phyloP scores from a whole-genome alignment of 2,113 vertebrate species.

The Ctenodactylus gundi region DNA sequence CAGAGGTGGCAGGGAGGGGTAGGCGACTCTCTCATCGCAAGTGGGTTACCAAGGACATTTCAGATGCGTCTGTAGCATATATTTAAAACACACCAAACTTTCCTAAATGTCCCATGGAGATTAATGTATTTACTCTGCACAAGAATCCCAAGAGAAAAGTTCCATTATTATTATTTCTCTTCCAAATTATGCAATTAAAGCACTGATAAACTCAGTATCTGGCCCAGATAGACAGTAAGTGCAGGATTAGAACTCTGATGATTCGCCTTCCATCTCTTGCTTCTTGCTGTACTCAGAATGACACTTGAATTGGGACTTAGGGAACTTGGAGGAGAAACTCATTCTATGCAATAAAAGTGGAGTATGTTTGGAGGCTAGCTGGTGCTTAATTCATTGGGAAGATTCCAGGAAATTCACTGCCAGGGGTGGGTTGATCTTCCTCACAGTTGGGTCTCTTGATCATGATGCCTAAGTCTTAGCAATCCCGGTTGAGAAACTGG shows the following conservation, averaged over 20 bases:
- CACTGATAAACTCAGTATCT: neutral
- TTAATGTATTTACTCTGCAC: neutral
- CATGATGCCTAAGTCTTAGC: neutral
- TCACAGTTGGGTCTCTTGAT: neutral
- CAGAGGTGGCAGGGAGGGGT: no score
- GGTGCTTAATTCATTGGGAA: neutral
- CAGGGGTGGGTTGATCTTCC: neutral
- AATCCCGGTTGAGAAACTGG: neutral
- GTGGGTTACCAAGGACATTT: no score
- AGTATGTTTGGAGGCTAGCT: neutral
- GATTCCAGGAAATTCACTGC: neutral
- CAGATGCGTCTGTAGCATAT: no score
- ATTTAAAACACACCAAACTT: neutral
- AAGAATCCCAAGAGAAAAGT: neutral
- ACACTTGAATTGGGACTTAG: neutral
- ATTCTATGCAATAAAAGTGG: neutral
- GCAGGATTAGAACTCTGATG: neutral
- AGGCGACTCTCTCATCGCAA: no score
- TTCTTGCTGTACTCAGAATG: neutral
- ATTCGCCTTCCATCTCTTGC: rapidly evolving
- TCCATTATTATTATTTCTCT: neutral
- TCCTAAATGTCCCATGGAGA: neutral
- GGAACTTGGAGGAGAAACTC: neutral
- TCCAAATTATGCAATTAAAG: neutral
- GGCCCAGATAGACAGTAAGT: no score